Evolutionary conservation across 2,113 vertebrate genomes (phyloP).

Genomic region (Narcine bancroftii): DNA sequence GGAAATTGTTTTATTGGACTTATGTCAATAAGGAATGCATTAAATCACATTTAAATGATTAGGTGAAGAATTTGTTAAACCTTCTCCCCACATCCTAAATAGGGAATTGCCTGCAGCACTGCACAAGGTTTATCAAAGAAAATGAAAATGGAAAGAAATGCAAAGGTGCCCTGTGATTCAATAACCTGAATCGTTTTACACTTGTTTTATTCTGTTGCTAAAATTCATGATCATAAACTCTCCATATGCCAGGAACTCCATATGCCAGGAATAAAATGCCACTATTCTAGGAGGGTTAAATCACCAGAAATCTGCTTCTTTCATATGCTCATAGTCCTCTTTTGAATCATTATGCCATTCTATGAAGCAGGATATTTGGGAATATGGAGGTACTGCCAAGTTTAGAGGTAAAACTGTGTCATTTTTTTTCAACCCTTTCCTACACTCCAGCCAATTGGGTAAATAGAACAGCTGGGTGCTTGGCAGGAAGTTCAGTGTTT

Average conservation of each 20-base stretch:
- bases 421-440: background rate
- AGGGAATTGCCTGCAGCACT: background rate
- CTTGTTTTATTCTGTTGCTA: background rate
- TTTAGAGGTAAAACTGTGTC: background rate
- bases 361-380: too few relatives aligned
- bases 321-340: background rate
- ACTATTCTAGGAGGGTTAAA: background rate
- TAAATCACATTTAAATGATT: constrained; percentile 16
- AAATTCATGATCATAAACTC: background rate
- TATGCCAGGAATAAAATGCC: background rate
- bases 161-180: constrained; percentile 8
- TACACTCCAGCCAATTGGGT: too few relatives aligned
- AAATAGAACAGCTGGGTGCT: background rate
- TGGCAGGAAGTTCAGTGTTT: background rate
- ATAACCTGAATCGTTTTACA: constrained; percentile 6
- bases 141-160: background rate
- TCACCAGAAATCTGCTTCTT: background rate
- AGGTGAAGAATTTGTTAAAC: constrained; percentile 12
- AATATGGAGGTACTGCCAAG: background rate
- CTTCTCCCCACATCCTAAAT: background rate
- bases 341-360: too few relatives aligned
- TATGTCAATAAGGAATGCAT: constrained; percentile 7
- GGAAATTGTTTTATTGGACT: constrained; percentile 6
- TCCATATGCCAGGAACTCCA: background rate
- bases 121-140: background rate